Evolutionary conservation across 2,797 vertebrate genomes (phyloP).

Genomic region (Acrossocheilus wenchowensis): DNA sequence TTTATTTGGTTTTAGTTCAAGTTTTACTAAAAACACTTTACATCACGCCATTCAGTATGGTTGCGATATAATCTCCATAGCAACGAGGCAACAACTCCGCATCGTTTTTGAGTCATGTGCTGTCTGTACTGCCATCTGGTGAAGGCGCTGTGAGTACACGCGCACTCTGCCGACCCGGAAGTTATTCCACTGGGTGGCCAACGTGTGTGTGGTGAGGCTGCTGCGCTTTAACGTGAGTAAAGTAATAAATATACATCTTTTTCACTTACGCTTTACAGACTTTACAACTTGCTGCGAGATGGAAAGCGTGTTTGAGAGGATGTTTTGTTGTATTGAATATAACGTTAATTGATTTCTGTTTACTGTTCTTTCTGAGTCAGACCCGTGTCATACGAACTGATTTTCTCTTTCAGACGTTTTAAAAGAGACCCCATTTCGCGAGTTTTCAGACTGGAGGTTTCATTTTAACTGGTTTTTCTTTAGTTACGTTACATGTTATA

Average conservation of each 20-base stretch:
- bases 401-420: neutral
- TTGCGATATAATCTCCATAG: slow-evolving; percentile 31
- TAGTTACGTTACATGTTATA: neutral
- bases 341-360: neutral
- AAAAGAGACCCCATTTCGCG: slow-evolving; percentile 59
- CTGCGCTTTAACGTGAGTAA: neutral
- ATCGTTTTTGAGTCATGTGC: neutral
- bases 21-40: neutral
- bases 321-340: neutral
- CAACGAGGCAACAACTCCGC: slow-evolving; percentile 23
- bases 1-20: neutral
- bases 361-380: neutral
- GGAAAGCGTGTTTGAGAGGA: neutral
- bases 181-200: neutral
- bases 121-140: slow-evolving; percentile 30
- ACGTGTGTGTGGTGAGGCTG: neutral
- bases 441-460: neutral
- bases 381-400: neutral
- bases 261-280: neutral
- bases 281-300: neutral
- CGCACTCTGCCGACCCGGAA: slow-evolving; percentile 40
- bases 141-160: neutral
- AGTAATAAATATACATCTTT: neutral
- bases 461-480: neutral
- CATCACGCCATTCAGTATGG: neutral